Percentiles rank a stretch among this genome's conserved stretches.
phyloP scores from a whole-genome alignment of 2,888 invertebrate species.

The Cryptocephalus primarius region DNA sequence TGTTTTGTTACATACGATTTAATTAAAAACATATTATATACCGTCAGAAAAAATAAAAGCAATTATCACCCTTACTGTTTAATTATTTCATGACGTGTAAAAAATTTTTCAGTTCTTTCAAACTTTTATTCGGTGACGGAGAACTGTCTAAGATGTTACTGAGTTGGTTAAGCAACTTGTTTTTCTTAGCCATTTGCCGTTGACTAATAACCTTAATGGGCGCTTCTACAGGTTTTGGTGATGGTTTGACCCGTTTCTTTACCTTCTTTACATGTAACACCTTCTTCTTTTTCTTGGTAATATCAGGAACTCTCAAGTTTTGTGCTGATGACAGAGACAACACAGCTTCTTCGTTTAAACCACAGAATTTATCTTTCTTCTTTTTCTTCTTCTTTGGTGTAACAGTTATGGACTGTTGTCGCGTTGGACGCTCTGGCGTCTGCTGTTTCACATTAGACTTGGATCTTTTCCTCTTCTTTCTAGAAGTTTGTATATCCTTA shows the following conservation, averaged over 20 bases:
- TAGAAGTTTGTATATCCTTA: too few species aligned
- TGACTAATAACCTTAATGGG: too few species aligned
- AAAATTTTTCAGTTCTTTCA: constrained; percentile 10
- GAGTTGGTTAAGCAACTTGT: constrained; percentile 7
- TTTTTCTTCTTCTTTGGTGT: constrained; percentile 19
- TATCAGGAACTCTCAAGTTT: neutral
- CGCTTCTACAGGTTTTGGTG: too few species aligned
- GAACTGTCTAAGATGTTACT: constrained; percentile 10
- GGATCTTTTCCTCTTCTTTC: too few species aligned
- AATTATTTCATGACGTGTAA: constrained; percentile 6
- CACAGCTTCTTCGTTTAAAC: constrained; percentile 26
- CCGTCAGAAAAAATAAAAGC: constrained; percentile 1
- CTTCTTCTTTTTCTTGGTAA: constrained; percentile 3
- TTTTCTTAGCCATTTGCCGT: constrained; percentile 6
- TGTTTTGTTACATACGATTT: constrained; percentile 15
- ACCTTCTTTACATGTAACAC: constrained; percentile 5
- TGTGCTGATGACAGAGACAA: neutral
- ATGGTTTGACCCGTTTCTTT: too few species aligned
- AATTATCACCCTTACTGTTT: constrained; percentile 10
- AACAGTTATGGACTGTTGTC: too few species aligned
- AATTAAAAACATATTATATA: constrained; percentile 5
- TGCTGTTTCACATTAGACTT: constrained; percentile 1
- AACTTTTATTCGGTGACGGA: constrained; percentile 5
- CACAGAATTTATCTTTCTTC: constrained; percentile 36
- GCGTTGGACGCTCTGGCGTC: too few species aligned